A percentile compares a stretch with the other conserved stretches of the same genome.
Evolutionary conservation across 2,113 vertebrate genomes (phyloP).

Genomic region (Cyrtonyx montezumae): DNA sequence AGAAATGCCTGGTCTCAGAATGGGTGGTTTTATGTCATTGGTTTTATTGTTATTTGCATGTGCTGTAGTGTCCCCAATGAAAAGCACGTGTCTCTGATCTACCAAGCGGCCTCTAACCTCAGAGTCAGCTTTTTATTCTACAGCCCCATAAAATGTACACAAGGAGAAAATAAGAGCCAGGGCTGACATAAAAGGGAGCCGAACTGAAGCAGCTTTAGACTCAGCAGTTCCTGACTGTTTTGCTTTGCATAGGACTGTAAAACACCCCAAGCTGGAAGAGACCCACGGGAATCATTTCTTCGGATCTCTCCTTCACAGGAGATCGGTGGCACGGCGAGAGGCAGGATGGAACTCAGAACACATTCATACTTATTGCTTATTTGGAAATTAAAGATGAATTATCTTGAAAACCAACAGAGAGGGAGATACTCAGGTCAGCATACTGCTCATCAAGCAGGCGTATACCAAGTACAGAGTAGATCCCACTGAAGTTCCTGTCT

Average conservation of each 20-base stretch:
- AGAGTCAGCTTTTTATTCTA: conserved; percentile 5
- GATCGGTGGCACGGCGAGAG: neutral
- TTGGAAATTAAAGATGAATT: neutral
- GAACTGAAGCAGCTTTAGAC: neutral
- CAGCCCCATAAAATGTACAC: neutral
- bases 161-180: neutral
- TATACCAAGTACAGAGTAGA: neutral
- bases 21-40: neutral
- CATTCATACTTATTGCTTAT: neutral
- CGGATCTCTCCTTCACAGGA: neutral
- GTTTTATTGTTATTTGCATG: conserved; percentile 17
- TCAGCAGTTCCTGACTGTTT: neutral
- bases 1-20: neutral
- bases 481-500: neutral
- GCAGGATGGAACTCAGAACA: neutral
- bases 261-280: neutral
- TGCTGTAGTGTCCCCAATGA: fast-evolving
- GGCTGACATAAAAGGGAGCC: neutral
- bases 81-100: neutral
- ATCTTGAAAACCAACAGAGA: neutral
- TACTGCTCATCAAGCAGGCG: neutral
- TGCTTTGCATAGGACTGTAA: neutral
- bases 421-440: neutral
- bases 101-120: neutral
- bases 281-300: neutral